Evolutionary conservation across 2,113 vertebrate genomes (phyloP).

Genomic region (Chamaea fasciata): DNA sequence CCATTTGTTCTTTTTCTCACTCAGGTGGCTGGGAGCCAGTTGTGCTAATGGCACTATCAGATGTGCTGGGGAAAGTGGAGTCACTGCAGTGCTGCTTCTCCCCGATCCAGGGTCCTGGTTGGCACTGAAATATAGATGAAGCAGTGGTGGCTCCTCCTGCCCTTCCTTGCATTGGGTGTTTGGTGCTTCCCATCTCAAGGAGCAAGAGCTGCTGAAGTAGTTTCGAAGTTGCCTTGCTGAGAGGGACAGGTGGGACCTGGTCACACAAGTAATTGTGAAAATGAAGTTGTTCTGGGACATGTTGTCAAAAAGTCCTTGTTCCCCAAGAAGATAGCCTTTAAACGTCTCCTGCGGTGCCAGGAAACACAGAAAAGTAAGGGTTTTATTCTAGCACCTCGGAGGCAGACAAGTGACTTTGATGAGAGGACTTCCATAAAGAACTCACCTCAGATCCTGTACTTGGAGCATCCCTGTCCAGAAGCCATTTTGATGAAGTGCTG

Average conservation of each 20-base stretch:
- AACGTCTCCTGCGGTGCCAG: background rate
- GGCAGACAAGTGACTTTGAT: background rate
- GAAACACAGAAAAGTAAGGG: background rate
- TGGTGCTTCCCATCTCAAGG: background rate
- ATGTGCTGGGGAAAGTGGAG: background rate
- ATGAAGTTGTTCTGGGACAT: background rate
- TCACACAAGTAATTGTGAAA: background rate
- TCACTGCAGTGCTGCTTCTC: background rate
- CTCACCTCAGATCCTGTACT: background rate
- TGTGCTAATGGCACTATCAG: background rate
- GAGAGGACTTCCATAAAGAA: background rate
- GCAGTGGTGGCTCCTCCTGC: background rate
- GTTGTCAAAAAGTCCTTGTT: background rate
- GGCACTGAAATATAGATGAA: background rate
- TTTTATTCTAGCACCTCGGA: background rate
- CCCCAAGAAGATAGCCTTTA: background rate
- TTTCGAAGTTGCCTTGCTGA: background rate
- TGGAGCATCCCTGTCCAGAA: background rate
- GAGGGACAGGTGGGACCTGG: background rate
- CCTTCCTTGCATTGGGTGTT: accelerated
- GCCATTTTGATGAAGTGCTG: background rate
- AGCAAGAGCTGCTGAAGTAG: background rate
- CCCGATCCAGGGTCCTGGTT: accelerated
- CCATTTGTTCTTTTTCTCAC: background rate
- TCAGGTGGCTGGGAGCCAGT: background rate